Base-by-base conservation (phyloP, 2,888 invertebrate species). In the Athalia cordata region DNA sequence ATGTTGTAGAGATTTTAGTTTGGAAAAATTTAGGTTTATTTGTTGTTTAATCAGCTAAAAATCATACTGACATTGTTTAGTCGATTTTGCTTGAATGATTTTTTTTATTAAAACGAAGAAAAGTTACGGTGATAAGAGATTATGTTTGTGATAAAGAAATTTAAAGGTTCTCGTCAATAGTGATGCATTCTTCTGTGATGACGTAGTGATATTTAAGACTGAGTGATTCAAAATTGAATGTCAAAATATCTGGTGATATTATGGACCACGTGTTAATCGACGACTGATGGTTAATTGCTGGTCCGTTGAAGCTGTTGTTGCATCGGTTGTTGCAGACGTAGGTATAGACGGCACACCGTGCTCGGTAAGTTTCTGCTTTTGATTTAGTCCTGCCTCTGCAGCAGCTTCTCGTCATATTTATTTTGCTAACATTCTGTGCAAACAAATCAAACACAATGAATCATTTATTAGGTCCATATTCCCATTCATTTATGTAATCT, bases 351-450 rank as follows among this genome's bases (percentile, higher is more conserved):
- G 8, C 11, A 9, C 45, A 59, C 59, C 50, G n/a, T 75, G 75
- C 64, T 62, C 50, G 50, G 61, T 62, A 13, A 43, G 29, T 62
- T 75, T 64, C 64, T 29, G 64, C 64, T 61, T 64, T 62, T n/a
- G 62, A 75, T 62, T 75, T 64, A 62, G 50, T 61, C 64, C 49
- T 75, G 50, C 62, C 62, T 62, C 75, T 62, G 61, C 67, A 29
- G 29, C 29, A 52, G 66, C 64, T 74, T 64, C 77, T 67, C 79
- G 78, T 78, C 75, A 57, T 75, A 77, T 67, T 78, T 77, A 61
- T 74, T 74, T 55, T 76, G 67, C 59, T 65, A 72, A 74, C 62
- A 79, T 76, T 79, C 78, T 81, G 79, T 62, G 70, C 76, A 77
- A 57, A 78, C n/a, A 74, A 78, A 79, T 29, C 57, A 61, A 29